Evolutionary conservation across 2,113 vertebrate species (phyloP), one percentile per base, ranked within the genome.

Genomic region (Notothenia coriiceps): DNA sequence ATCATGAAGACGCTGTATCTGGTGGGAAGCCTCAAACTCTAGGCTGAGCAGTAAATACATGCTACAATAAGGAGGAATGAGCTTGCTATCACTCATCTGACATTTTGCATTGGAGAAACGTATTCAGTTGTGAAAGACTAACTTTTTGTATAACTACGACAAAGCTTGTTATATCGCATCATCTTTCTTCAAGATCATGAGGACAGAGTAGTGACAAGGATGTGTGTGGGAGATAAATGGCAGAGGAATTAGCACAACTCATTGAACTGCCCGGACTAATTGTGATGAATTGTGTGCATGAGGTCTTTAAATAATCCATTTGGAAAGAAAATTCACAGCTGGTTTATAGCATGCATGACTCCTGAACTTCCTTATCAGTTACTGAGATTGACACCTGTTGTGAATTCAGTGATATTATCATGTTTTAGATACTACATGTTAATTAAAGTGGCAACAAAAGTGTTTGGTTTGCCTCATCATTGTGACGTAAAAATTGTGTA

Each of bases 271-370:
- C 71, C 81, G 82, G 89, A 89, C 47, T 76, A 88, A 91, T 82
- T 86, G 84, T 85, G 88, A 93, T 93, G 71, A 90, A 90, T 88
- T 86, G 84, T 84, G 84, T 67, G 70, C 52, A 46, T 22, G 20
- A 51, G 43, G 43, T 51, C 43, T 78, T 82, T 49, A 62, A 88
- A 68, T 70, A 84, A 81, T 73, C 80, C 73, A 80, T 82, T 77
- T 73, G 74, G 65, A 73, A 76, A 57, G 74, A 55, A 67, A 75
- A 86, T 73, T 79, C 67, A 70, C 80, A 83, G 74, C 77, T 84
- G 75, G 74, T 73, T 83, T 50, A 80, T 79, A 74, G 67, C 35
- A 46, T 59, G 50, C 6, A 60, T 74, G 70, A 55, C 49, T 12
- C 20, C 54, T 52, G 44, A 66, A 76, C 18, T 22, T 52, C 12